A percentile compares a stretch with the other conserved stretches of the same genome.
These are phyloP conservation scores for sheep (Ovis aries) DNA, from an alignment of 2,113 vertebrate species.

Conservation along the genomic window ARS-UI_Ramb_v3.0 NC_056060.1:88326001-88326500, in stretches of 20 bases:
- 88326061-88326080: slow-evolving; percentile 29
- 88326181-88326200: slow-evolving; percentile 13
- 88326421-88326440: slow-evolving; percentile 35
- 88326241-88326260: neutral
- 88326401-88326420: neutral
- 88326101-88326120: neutral
- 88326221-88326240: slow-evolving; percentile 49
- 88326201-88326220: neutral
- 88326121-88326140: neutral
- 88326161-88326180: slow-evolving; percentile 66
- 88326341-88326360: slow-evolving; percentile 4
- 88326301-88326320: neutral
- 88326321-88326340: slow-evolving; percentile 32
- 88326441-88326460: slow-evolving; percentile 27
- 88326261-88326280: neutral
- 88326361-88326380: neutral
- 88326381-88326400: neutral
- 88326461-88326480: slow-evolving; percentile 30
- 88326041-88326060: slow-evolving; percentile 59
- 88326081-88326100: neutral
- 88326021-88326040: slow-evolving; percentile 59
- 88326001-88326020: slow-evolving; percentile 76
- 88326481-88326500: slow-evolving; percentile 29
- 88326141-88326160: neutral
- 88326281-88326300: neutral